These are phyloP conservation scores for Myzus persicae DNA, from an alignment of 1,140 invertebrate species.

Conservation along the genomic window DNA sequence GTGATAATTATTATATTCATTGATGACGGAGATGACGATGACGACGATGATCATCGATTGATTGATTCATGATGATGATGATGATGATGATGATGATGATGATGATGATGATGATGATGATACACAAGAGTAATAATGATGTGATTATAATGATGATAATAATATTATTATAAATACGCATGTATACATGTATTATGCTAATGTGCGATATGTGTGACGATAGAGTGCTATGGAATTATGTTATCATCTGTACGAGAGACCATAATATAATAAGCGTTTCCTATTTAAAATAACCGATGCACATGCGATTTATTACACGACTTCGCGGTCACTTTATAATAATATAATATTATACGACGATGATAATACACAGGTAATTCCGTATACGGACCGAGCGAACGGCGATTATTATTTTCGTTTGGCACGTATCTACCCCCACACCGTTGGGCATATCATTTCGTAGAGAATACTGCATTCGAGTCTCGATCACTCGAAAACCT, in stretches of 20 bases:
- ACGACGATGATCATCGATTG: too few relatives aligned
- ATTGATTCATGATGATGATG: background rate
- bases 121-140: background rate
- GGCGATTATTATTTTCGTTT: background rate
- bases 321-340: background rate
- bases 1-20: background rate
- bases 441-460: background rate
- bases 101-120: background rate
- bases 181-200: too few relatives aligned
- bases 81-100: too few relatives aligned
- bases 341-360: background rate
- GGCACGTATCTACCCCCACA: too few relatives aligned
- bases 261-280: too few relatives aligned
- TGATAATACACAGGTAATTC: background rate
- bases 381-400: background rate
- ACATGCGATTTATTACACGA: background rate
- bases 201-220: background rate
- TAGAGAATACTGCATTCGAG: background rate
- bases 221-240: too few relatives aligned
- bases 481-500: too few relatives aligned
- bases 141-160: too few relatives aligned
- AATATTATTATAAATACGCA: background rate
- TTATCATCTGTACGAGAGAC: background rate
- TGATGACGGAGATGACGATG: too few relatives aligned
- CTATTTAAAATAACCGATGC: too few relatives aligned